Base-by-base conservation (phyloP, 2,113 vertebrate genomes). In the Hirundichthys speculiger region DNA sequence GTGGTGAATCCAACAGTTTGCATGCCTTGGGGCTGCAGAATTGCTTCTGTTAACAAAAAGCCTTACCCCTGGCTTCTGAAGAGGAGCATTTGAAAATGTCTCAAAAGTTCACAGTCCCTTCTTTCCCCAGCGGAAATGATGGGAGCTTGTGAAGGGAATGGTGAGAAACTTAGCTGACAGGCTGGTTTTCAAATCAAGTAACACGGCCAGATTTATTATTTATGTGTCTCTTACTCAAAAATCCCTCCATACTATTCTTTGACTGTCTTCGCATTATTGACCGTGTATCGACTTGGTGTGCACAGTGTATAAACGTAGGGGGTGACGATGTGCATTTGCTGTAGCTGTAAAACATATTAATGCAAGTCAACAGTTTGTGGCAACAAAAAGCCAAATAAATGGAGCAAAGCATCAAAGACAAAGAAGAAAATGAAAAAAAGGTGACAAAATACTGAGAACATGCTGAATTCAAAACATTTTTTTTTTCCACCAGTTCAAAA, bases 21-120 rank as follows among this genome's bases (percentile, higher is more conserved):
- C 71, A 20, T 75, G 79, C 61, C 72, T 51, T 54, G 56, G 70
- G 81, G 79, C 64, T 73, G 61, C 24, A 50, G 40, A 45, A 62
- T 49, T 65, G 43, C 61, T 72, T 84, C 78, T 82, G 78, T 84
- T 50, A 58, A 71, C 60, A 67, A 68, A 57, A 25, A 12, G 13
- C 52, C 42, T 60, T 71, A 81, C 69, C 73, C 70, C 67, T 79
- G 52, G 61, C 69, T 72, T 75, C 63, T 82, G 73, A 83, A 84
- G 72, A 73, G 51, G 53, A 73, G 39, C 14, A 24, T 74, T 79
- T 77, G 48, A 83, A 66, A 76, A 53, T 57, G 25, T 24, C 42
- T 20, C 34, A 64, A 75, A 80, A 55, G 56, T 79, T 84, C 47
- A 75, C 30, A 63, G 45, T 8, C 47, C 14, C 45, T 20, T 59